phyloP scores from a whole-genome alignment of 2,797 vertebrate genomes.

The Pristis pectinata region DNA sequence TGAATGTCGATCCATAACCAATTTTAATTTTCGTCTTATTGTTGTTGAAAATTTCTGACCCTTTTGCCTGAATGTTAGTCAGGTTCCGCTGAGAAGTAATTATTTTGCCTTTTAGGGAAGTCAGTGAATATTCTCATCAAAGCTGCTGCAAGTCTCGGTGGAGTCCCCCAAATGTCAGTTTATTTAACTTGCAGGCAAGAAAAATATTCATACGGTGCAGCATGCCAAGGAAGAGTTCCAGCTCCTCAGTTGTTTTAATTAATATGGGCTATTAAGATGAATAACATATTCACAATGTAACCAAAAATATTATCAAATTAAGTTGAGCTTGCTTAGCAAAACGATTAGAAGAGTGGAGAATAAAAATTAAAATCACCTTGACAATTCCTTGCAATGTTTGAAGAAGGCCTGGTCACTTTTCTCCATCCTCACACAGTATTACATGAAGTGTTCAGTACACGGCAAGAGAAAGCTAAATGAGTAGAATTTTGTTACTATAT shows the following conservation, averaged over 20 bases:
- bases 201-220: conserved; percentile 23
- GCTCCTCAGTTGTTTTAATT: conserved; percentile 7
- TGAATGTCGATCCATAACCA: background rate
- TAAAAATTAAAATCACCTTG: background rate
- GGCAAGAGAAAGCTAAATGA: too few species aligned
- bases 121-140: conserved; percentile 9
- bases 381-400: background rate
- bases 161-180: conserved; percentile 32
- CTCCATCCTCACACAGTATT: background rate
- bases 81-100: conserved; percentile 31
- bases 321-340: background rate
- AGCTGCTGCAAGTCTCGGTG: conserved; percentile 19
- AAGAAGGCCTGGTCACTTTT: background rate
- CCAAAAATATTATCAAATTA: conserved; percentile 17
- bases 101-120: conserved; percentile 1
- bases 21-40: background rate
- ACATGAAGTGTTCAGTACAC: background rate
- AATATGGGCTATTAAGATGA: conserved; percentile 1
- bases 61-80: background rate
- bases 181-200: conserved; percentile 27
- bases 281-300: background rate
- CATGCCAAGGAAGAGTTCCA: background rate
- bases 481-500: background rate
- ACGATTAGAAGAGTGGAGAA: conserved; percentile 5
- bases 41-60: background rate